Conservation (phyloP, 2,888 invertebrate genomes). For the Phasia obesa region DNA sequence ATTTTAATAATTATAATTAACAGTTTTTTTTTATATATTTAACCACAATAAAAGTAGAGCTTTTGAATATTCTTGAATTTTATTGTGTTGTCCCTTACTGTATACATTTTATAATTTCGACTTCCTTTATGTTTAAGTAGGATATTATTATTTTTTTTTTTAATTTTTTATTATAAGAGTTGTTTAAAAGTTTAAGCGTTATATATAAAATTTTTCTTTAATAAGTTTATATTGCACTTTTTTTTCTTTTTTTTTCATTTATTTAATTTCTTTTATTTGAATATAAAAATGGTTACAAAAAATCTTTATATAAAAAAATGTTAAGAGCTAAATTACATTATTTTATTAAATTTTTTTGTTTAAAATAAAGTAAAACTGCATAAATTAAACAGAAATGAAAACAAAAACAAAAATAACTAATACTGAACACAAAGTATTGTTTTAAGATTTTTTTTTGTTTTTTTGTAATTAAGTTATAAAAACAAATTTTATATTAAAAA, state of each 20-base stretch:
- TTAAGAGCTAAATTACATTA: constrained; percentile 69
- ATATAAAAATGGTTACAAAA: constrained; percentile 69
- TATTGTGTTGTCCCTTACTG: constrained; percentile 6
- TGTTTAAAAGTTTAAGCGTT: constrained; percentile 62
- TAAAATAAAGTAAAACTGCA: no score
- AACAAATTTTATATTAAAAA: constrained; percentile 23
- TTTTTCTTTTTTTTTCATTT: constrained; percentile 70
- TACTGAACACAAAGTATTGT: constrained; percentile 66
- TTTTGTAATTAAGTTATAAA: constrained; percentile 15
- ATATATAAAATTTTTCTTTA: constrained; percentile 61
- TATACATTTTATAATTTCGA: constrained; percentile 13
- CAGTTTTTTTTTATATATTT: no score
- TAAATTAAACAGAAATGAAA: constrained; percentile 39
- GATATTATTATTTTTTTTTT: constrained; percentile 14
- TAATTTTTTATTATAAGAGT: background rate
- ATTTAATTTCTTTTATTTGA: constrained; percentile 66
- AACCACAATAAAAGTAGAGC: no score
- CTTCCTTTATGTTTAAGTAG: constrained; percentile 44
- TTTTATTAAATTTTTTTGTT: constrained; percentile 53
- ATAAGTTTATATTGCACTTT: constrained; percentile 77
- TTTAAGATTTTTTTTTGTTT: constrained; percentile 17
- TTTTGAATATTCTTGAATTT: background rate
- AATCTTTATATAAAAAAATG: constrained; percentile 65
- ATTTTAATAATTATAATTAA: no score
- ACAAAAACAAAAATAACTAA: constrained; percentile 45